Conservation (phyloP, 2,888 invertebrate genomes). For the Anthrax anthrax region DNA sequence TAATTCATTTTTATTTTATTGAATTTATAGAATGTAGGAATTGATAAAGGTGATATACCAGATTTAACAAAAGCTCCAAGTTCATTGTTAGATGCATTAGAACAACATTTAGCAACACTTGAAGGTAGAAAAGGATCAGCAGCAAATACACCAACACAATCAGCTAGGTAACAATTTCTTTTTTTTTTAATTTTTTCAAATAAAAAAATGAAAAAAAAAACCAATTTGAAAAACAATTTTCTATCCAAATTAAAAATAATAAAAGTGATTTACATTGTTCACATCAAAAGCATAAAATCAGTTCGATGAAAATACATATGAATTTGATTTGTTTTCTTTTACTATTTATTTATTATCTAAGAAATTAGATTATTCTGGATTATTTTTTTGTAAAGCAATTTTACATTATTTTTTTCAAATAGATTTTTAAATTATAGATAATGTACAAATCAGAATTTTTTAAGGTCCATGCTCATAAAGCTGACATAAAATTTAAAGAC, state of each 20-base stretch:
- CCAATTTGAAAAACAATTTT: neutral
- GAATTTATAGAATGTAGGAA: constrained; percentile 72
- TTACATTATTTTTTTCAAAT: too few relatives aligned
- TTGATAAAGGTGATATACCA: constrained; percentile 96
- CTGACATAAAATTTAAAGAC: too few relatives aligned
- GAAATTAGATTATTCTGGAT: too few relatives aligned
- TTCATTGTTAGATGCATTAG: constrained; percentile 89
- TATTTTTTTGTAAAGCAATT: too few relatives aligned
- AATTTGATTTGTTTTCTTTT: too few relatives aligned
- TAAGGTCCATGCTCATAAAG: too few relatives aligned
- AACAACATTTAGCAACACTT: constrained; percentile 83
- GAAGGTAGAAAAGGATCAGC: constrained; percentile 86
- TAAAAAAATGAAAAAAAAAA: neutral
- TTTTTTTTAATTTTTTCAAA: too few relatives aligned
- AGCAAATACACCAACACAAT: constrained; percentile 74
- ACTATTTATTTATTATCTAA: too few relatives aligned
- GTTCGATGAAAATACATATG: too few relatives aligned
- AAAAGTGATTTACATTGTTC: neutral
- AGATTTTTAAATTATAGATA: too few relatives aligned
- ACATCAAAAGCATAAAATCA: too few relatives aligned
- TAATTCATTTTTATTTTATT: constrained; percentile 21
- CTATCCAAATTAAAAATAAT: constrained; percentile 5
- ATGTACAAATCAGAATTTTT: too few relatives aligned
- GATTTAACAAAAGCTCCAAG: constrained; percentile 97
- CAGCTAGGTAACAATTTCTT: constrained; percentile 51